Conservation (phyloP, 2,888 invertebrate species). For the Ditula angustiorana region DNA sequence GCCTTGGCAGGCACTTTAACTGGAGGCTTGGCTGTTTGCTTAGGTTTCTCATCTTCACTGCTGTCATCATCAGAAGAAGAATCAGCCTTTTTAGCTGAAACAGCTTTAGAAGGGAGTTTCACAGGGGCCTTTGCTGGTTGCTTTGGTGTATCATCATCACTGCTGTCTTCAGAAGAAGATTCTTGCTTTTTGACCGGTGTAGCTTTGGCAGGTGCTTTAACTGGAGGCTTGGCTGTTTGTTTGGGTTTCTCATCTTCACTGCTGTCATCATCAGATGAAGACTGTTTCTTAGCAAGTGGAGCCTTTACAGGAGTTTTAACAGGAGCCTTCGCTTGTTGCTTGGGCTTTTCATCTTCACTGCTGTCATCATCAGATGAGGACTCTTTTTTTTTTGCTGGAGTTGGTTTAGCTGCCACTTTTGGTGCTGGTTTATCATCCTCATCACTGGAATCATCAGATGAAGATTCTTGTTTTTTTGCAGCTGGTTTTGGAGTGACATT, state of each 20-base stretch:
- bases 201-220: conserved; percentile 52
- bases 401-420: conserved; percentile 14
- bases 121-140: conserved; percentile 44
- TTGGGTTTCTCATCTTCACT: conserved; percentile 65
- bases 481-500: conserved; percentile 43
- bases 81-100: conserved; percentile 44
- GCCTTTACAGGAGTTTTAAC: conserved; percentile 43
- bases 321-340: conserved; percentile 40
- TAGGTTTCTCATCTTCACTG: conserved; percentile 64
- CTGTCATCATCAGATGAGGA: conserved; percentile 57
- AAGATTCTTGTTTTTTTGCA: conserved; percentile 56
- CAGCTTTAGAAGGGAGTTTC: conserved; percentile 43
- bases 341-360: conserved; percentile 53
- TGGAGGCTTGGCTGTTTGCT: conserved; percentile 45
- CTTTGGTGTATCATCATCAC: conserved; percentile 70
- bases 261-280: conserved; percentile 68
- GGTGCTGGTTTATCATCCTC: conserved; percentile 44
- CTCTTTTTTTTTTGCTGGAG: conserved; percentile 38
- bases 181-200: conserved; percentile 60
- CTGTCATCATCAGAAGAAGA: conserved; percentile 64
- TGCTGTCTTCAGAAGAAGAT: conserved; percentile 69
- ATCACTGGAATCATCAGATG: conserved; percentile 59
- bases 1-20: conserved; percentile 52
- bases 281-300: conserved; percentile 50
- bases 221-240: conserved; percentile 44